Conservation (phyloP, 2,797 vertebrate species). For the Cyprinodon diabolis region DNA sequence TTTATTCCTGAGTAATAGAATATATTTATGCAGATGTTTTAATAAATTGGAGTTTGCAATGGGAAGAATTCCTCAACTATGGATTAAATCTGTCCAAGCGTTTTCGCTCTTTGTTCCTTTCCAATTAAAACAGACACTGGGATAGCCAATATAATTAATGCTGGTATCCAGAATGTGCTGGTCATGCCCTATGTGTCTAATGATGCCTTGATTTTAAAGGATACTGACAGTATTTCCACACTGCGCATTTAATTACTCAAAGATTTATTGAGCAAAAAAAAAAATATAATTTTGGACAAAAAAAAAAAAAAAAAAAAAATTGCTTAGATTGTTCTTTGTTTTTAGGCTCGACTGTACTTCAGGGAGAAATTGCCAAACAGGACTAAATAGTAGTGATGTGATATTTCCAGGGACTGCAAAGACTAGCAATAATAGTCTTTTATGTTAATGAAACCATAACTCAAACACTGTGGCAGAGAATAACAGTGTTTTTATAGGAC, state of each 20-base stretch:
- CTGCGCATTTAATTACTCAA: neutral
- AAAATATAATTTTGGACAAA: neutral
- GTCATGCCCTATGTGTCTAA: neutral
- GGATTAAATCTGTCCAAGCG: neutral
- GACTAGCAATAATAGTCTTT: constrained; percentile 33
- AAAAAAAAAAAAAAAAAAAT: constrained; percentile 2
- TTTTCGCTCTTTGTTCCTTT: neutral
- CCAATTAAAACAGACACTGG: neutral
- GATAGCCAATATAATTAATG: too few species aligned
- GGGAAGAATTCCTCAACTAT: neutral
- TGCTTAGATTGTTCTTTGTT: constrained; percentile 19
- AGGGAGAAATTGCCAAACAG: constrained; percentile 24
- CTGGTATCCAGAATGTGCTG: too few species aligned
- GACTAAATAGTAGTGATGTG: constrained; percentile 47
- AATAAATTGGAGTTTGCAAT: neutral
- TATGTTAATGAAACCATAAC: constrained; percentile 42
- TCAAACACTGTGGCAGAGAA: constrained; percentile 40
- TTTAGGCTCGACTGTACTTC: constrained; percentile 17
- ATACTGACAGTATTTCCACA: neutral
- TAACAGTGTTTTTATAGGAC: constrained; percentile 19
- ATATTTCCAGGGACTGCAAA: constrained; percentile 26
- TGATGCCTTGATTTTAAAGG: neutral
- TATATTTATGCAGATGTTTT: neutral
- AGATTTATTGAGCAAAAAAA: neutral
- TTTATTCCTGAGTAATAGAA: neutral